These are phyloP conservation scores for Gobionotothen gibberifrons DNA, from an alignment of 2,797 vertebrate genomes.

Conservation along the genomic window DNA sequence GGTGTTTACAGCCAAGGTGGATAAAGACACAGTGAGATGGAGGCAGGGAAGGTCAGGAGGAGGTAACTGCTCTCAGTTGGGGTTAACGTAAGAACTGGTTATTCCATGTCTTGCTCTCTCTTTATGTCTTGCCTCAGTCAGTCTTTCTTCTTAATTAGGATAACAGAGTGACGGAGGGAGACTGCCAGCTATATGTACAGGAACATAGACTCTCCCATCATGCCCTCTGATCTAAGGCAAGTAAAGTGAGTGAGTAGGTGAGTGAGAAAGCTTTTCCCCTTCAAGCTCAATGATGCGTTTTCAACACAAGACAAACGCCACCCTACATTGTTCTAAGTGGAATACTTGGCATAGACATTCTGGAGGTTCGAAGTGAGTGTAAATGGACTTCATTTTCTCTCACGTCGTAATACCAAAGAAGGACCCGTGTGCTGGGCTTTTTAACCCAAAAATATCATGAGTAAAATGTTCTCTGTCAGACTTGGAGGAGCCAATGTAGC, in stretches of 20 bases:
- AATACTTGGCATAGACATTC: conserved; percentile 14
- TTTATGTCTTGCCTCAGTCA: conserved; percentile 37
- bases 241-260: conserved; percentile 27
- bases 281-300: conserved; percentile 48
- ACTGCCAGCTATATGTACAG: conserved; percentile 8
- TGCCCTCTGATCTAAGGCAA: conserved; percentile 32
- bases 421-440: neutral
- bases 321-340: conserved; percentile 21
- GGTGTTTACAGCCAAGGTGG: conserved; percentile 21
- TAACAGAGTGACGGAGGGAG: conserved; percentile 34
- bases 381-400: conserved; percentile 43
- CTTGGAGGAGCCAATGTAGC: conserved; percentile 31
- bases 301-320: conserved; percentile 46
- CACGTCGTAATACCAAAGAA: conserved; percentile 5
- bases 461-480: conserved; percentile 20
- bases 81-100: conserved; percentile 43
- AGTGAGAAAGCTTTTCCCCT: conserved; percentile 28
- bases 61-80: conserved; percentile 57
- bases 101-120: conserved; percentile 33
- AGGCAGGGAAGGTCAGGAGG: conserved; percentile 53
- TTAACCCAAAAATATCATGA: conserved; percentile 1
- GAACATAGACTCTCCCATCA: conserved; percentile 9
- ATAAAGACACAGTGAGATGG: conserved; percentile 29
- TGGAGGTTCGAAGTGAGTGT: conserved; percentile 38
- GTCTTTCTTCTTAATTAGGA: conserved; percentile 58